Conservation (phyloP, 2,888 invertebrate genomes). For the Lutraria lutraria region DNA sequence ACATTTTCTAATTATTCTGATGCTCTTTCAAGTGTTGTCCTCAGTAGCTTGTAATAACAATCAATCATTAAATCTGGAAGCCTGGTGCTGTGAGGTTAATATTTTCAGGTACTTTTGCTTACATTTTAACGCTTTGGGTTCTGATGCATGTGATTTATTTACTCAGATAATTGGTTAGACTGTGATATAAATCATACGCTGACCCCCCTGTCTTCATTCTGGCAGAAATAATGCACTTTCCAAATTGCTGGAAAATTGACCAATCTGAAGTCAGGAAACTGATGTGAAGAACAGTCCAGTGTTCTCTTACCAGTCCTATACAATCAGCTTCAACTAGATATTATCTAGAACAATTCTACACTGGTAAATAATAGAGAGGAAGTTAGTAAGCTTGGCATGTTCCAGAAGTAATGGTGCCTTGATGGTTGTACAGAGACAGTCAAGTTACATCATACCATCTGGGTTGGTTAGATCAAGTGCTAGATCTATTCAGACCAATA, state of each 20-base stretch:
- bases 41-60: neutral
- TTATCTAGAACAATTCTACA: conserved; percentile 15
- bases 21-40: neutral
- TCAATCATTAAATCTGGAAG: neutral
- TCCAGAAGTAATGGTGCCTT: neutral
- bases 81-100: neutral
- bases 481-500: too few relatives aligned
- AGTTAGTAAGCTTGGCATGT: neutral
- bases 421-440: neutral
- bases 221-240: neutral
- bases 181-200: conserved; percentile 1
- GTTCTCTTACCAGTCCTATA: neutral
- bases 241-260: conserved; percentile 45
- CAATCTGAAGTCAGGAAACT: neutral
- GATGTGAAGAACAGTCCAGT: conserved; percentile 19
- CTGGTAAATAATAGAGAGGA: neutral
- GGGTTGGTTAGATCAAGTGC: neutral
- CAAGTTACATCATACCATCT: conserved; percentile 1
- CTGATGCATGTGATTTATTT: conserved; percentile 13
- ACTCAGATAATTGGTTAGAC: conserved; percentile 12
- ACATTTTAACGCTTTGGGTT: neutral
- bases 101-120: neutral
- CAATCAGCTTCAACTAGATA: conserved; percentile 17
- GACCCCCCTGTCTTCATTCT: conserved; percentile 10
- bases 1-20: neutral